These are phyloP conservation scores for Mugil cephalus DNA, from an alignment of 2,113 vertebrate species.

Conservation along the genomic window DNA sequence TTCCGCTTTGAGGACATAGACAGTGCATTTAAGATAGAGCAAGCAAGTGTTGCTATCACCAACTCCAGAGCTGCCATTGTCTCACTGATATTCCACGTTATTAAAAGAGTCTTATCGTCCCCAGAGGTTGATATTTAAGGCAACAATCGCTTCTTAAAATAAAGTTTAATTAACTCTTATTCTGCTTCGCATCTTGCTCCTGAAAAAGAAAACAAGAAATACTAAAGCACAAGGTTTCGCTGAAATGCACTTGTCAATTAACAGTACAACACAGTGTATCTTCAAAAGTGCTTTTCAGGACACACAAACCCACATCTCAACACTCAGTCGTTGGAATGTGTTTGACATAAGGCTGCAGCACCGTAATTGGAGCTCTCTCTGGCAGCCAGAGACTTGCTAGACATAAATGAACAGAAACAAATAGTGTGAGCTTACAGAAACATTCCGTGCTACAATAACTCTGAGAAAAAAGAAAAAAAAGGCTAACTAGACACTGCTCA, in stretches of 20 bases:
- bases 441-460: not conserved
- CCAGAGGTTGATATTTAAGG: not conserved
- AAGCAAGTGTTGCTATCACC: no score
- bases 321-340: not conserved
- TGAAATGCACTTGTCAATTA: not conserved
- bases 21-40: no score
- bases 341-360: not conserved
- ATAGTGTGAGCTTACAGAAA: not conserved
- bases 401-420: constrained; percentile 22
- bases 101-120: not conserved
- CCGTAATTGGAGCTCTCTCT: constrained; percentile 5
- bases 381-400: not conserved
- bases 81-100: no score
- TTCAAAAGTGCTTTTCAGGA: not conserved
- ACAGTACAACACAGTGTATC: not conserved
- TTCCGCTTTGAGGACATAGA: constrained; percentile 7
- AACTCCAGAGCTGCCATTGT: no score
- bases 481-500: not conserved
- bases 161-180: not conserved
- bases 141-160: not conserved
- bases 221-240: not conserved
- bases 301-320: not conserved
- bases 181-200: not conserved
- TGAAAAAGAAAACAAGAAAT: not conserved
- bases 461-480: not conserved